Evolutionary conservation across 2,113 vertebrate genomes (phyloP).

Genomic region (Equus przewalskii): DNA sequence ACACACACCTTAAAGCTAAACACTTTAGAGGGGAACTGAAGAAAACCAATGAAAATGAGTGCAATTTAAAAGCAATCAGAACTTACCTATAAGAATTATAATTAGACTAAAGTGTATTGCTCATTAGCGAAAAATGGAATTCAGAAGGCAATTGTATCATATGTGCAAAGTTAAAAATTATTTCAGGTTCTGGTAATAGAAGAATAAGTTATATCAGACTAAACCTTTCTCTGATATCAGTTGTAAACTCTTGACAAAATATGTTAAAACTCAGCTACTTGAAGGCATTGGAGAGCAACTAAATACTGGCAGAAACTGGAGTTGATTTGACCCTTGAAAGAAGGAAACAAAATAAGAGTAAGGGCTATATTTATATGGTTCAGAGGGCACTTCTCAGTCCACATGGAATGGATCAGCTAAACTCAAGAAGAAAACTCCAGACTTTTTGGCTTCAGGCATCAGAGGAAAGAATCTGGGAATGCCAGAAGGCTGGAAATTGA

Average conservation of each 20-base stretch:
- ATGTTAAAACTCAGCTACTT: slow-evolving; percentile 18
- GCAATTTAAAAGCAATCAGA: slow-evolving; percentile 64
- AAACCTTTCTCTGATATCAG: neutral
- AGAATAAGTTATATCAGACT: neutral
- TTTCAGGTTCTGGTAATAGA: neutral
- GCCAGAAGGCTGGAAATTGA: neutral
- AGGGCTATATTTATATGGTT: neutral
- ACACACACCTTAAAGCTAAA: neutral
- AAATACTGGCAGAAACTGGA: neutral
- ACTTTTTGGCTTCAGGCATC: neutral
- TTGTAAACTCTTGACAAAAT: slow-evolving; percentile 31
- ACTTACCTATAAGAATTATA: slow-evolving; percentile 56
- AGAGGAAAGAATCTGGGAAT: neutral
- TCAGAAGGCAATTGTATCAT: neutral
- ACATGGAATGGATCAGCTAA: neutral
- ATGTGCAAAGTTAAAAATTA: slow-evolving; percentile 15
- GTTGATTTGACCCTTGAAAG: neutral
- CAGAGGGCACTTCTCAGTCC: neutral
- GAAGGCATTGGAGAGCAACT: neutral
- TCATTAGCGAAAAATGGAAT: slow-evolving; percentile 27
- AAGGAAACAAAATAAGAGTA: neutral
- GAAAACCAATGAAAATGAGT: slow-evolving; percentile 44
- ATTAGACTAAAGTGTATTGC: slow-evolving; percentile 47
- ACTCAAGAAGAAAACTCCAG: neutral
- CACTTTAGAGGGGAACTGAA: neutral